A percentile compares a stretch with the other conserved stretches of the same genome.
Evolutionary conservation across 2,888 invertebrate genomes (phyloP).

Genomic region (Deilephila porcellus): DNA sequence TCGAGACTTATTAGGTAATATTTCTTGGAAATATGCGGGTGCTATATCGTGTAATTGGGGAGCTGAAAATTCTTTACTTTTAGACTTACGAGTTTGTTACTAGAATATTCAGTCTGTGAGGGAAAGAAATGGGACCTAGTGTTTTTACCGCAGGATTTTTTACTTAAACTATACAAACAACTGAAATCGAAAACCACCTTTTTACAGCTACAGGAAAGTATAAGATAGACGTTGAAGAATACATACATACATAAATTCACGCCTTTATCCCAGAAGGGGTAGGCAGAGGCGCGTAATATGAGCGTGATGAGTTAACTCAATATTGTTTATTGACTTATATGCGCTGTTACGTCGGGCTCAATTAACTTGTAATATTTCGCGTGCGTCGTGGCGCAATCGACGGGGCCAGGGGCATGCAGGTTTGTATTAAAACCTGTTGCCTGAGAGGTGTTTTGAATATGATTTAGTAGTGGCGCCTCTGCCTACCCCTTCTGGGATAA

Average conservation of each 20-base stretch:
- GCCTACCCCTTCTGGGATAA: too few relatives aligned
- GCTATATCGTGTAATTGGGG: neutral
- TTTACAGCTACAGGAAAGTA: too few relatives aligned
- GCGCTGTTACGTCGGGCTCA: neutral
- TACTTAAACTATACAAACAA: neutral
- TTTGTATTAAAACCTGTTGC: neutral
- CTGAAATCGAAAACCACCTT: too few relatives aligned
- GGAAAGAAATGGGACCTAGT: too few relatives aligned
- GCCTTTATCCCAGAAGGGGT: too few relatives aligned
- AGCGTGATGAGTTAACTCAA: neutral
- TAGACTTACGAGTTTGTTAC: neutral
- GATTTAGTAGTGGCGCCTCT: too few relatives aligned
- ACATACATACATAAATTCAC: too few relatives aligned
- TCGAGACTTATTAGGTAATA: neutral
- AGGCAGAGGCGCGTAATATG: neutral
- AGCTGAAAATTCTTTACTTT: neutral
- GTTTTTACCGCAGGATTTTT: neutral
- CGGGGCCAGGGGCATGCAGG: neutral
- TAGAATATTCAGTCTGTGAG: too few relatives aligned
- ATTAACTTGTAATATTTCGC: slow-evolving; percentile 1
- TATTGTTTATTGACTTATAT: neutral
- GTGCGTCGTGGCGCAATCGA: neutral
- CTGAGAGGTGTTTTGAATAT: too few relatives aligned
- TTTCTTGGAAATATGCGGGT: neutral
- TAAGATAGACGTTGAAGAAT: too few relatives aligned